phyloP scores from a whole-genome alignment of 1,140 invertebrate species.

The Pristionchus pacificus region DNA sequence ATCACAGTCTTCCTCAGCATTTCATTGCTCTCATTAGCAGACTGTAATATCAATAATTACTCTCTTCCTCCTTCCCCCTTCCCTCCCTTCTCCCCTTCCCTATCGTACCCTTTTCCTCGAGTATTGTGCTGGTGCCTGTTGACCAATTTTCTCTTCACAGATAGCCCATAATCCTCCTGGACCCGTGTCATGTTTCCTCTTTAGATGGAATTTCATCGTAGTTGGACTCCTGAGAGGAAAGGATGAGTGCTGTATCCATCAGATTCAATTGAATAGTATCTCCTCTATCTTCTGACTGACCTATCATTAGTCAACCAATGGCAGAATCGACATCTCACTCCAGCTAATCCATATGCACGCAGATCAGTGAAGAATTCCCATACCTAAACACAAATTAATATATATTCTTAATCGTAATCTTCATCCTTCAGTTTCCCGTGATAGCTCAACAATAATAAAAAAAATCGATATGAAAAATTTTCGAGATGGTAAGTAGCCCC shows the following conservation, averaged over 20 bases:
- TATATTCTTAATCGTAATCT: background rate
- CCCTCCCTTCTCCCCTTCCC: background rate
- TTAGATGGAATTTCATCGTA: conserved; percentile 34
- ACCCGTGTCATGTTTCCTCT: conserved; percentile 34
- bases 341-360: conserved; percentile 24
- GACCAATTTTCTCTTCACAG: conserved; percentile 32
- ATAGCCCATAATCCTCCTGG: conserved; percentile 30
- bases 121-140: conserved; percentile 29
- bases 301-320: conserved; percentile 31
- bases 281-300: background rate
- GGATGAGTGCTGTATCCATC: background rate
- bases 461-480: background rate
- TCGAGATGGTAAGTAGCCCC: background rate
- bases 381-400: conserved; percentile 17
- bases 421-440: background rate
- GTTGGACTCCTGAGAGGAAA: conserved; percentile 18
- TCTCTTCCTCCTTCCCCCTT: background rate
- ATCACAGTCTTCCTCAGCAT: background rate
- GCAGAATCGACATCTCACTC: conserved; percentile 28
- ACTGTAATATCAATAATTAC: background rate
- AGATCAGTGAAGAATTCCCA: conserved; percentile 36
- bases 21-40: background rate
- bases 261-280: background rate
- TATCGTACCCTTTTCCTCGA: background rate
- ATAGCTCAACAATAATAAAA: background rate